phyloP scores from a whole-genome alignment of 2,113 vertebrate species.

The Clupea harengus region DNA sequence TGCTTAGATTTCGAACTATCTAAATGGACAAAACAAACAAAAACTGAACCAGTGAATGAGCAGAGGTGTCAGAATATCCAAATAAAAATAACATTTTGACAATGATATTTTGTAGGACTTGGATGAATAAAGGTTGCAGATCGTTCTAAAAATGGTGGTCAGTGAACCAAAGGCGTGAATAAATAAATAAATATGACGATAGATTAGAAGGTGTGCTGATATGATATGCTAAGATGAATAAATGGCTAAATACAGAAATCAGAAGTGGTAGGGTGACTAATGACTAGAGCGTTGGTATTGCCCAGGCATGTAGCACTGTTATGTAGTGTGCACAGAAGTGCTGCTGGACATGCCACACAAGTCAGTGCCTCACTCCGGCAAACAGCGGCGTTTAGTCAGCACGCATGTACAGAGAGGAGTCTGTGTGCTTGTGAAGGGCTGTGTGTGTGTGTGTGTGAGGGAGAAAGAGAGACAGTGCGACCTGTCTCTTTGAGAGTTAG shows the following conservation, averaged over 20 bases:
- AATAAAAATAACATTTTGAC: background rate
- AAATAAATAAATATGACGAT: background rate
- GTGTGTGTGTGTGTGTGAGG: background rate
- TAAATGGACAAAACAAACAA: background rate
- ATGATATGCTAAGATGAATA: background rate
- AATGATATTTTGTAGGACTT: background rate
- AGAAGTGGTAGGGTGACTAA: background rate
- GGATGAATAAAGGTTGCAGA: background rate
- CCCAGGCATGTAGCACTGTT: background rate
- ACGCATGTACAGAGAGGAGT: constrained; percentile 23
- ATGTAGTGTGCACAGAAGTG: background rate
- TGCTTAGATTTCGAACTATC: constrained; percentile 15
- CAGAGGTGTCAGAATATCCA: background rate
- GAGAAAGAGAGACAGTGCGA: constrained; percentile 36
- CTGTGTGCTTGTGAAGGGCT: constrained; percentile 23
- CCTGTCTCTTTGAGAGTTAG: constrained; percentile 41
- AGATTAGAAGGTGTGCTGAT: background rate
- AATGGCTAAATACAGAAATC: background rate
- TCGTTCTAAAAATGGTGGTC: background rate
- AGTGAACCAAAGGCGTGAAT: background rate
- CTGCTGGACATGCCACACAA: constrained; percentile 37
- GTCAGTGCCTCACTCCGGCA: constrained; percentile 22
- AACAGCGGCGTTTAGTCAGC: constrained; percentile 5
- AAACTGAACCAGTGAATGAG: background rate
- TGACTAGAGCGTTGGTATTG: background rate